phyloP scores from a whole-genome alignment of 1,140 invertebrate species.

The Fopius arisanus region DNA sequence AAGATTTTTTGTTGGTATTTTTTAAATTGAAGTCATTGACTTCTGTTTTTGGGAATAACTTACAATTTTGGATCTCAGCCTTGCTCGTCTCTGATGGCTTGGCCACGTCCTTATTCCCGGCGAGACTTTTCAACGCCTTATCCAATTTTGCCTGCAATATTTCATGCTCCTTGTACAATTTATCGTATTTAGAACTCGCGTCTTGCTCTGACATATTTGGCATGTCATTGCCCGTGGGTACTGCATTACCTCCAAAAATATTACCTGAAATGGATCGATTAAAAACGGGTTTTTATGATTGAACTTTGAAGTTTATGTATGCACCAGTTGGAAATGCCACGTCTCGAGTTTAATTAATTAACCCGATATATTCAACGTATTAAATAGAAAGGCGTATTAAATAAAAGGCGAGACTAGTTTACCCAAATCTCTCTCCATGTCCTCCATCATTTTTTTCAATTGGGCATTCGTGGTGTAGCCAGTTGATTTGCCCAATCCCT shows the following conservation, averaged over 20 bases:
- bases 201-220: constrained; percentile 49
- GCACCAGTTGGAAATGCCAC: not conserved
- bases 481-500: constrained; percentile 73
- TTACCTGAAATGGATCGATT: constrained; percentile 64
- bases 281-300: not conserved
- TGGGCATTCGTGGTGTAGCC: constrained; percentile 76
- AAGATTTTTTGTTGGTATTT: constrained; percentile 34
- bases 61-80: constrained; percentile 51
- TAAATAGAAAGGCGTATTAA: not conserved
- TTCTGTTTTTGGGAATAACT: constrained; percentile 22
- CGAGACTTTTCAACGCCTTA: constrained; percentile 55
- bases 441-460: constrained; percentile 80
- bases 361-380: not conserved
- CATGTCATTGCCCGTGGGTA: constrained; percentile 64
- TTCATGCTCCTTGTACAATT: constrained; percentile 57
- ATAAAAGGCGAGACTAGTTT: constrained; percentile 41
- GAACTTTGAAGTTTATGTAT: too few relatives aligned
- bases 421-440: constrained; percentile 82
- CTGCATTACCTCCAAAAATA: constrained; percentile 67
- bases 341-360: constrained; percentile 24
- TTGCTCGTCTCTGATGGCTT: constrained; percentile 59
- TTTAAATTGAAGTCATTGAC: not conserved
- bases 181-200: constrained; percentile 50
- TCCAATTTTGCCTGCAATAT: constrained; percentile 55
- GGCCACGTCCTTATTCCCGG: constrained; percentile 60